A percentile compares a stretch with the other conserved stretches of the same genome.
These are phyloP conservation scores for Arctia plantaginis DNA, from an alignment of 2,888 invertebrate species.

Conservation along the genomic window DNA sequence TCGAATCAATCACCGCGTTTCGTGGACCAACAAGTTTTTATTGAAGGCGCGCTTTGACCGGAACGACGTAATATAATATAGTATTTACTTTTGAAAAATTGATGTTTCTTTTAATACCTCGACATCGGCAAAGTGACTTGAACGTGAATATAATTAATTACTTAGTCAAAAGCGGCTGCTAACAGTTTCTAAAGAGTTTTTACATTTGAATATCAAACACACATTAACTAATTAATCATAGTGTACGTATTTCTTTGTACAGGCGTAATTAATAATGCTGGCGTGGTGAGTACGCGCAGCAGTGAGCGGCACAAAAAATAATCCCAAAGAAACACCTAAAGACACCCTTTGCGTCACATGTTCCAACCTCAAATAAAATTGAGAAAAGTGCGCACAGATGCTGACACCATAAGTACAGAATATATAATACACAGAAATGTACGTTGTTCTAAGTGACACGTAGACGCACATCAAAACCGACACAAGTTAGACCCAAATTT, in stretches of 20 bases:
- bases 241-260: no score
- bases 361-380: no score
- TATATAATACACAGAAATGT: background rate
- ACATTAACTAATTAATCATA: background rate
- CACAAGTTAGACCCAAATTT: background rate
- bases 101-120: background rate
- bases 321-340: no score
- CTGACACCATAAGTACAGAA: no score
- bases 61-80: slow-evolving; percentile 33
- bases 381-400: no score
- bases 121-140: background rate
- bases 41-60: slow-evolving; percentile 14
- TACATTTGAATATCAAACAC: background rate
- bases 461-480: background rate
- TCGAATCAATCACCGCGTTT: slow-evolving; percentile 40
- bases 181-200: background rate
- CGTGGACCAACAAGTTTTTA: slow-evolving; percentile 27
- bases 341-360: no score
- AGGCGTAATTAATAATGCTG: no score
- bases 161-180: background rate
- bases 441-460: background rate
- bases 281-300: no score
- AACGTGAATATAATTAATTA: slow-evolving; percentile 4
- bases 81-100: slow-evolving; percentile 14
- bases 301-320: no score